phyloP scores from a whole-genome alignment of 2,888 invertebrate genomes.

The Xylocampa areola region DNA sequence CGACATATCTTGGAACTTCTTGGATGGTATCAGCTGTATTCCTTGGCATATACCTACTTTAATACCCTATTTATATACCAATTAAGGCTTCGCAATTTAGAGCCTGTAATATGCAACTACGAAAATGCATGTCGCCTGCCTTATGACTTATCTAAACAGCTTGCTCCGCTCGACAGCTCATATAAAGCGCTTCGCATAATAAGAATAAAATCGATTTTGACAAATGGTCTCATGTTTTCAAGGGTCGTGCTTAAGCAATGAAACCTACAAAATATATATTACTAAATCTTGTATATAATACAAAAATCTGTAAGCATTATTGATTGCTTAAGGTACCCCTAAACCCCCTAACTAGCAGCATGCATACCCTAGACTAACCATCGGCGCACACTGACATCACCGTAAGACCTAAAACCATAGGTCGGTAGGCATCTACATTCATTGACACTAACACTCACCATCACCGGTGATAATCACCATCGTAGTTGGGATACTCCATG shows the following conservation, averaged over 20 bases:
- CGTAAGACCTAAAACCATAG: constrained; percentile 28
- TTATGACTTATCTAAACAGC: not conserved
- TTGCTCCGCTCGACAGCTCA: not conserved
- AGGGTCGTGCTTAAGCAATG: constrained; percentile 5
- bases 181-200: constrained; percentile 5
- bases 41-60: no score
- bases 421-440: constrained; percentile 48
- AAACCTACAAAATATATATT: not conserved
- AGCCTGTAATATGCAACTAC: not conserved
- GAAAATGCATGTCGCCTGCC: constrained; percentile 17
- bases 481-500: constrained; percentile 33
- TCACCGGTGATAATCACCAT: constrained; percentile 36
- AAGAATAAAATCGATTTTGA: constrained; percentile 24
- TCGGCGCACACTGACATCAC: constrained; percentile 52
- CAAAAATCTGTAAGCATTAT: not conserved
- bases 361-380: constrained; percentile 44
- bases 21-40: no score
- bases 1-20: no score
- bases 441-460: constrained; percentile 64
- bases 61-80: no score
- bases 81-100: not conserved
- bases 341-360: constrained; percentile 31
- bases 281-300: not conserved
- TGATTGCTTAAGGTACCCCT: constrained; percentile 1
- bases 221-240: constrained; percentile 10